These are phyloP conservation scores for Sebastes wilsoni DNA, from an alignment of 2,797 vertebrate species.

Conservation along the genomic window DNA sequence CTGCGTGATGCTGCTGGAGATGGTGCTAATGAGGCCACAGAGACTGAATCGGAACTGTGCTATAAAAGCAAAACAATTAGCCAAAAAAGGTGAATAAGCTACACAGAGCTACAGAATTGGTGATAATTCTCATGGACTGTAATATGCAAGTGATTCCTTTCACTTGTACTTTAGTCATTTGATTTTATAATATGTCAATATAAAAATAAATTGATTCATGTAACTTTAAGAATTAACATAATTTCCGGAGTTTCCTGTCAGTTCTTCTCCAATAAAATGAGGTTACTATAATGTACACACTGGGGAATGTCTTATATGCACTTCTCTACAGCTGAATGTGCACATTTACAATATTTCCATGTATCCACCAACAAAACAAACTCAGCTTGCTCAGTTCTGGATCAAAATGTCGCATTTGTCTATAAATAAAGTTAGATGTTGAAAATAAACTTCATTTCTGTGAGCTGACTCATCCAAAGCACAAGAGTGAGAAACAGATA, in stretches of 20 bases:
- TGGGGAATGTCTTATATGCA: background rate
- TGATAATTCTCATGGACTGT: background rate
- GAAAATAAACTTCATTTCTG: constrained; percentile 24
- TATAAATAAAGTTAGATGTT: constrained; percentile 27
- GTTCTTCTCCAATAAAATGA: background rate
- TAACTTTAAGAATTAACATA: background rate
- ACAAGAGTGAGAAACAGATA: constrained; percentile 38
- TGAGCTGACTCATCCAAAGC: constrained; percentile 34
- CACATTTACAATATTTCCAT: background rate
- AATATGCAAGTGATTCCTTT: background rate
- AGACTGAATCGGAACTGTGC: no score
- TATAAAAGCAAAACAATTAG: no score
- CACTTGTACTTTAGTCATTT: no score
- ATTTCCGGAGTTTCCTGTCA: background rate
- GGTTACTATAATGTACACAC: no score
- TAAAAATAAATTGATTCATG: background rate
- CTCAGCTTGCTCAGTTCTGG: background rate
- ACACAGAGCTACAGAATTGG: no score
- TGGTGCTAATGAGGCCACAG: no score
- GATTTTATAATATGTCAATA: background rate
- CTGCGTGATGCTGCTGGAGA: no score
- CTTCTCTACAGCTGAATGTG: background rate
- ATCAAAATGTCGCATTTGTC: background rate
- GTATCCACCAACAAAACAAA: background rate
- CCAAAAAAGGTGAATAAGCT: no score